Evolutionary conservation across 2,113 vertebrate genomes (phyloP).

Genomic region (Triplophysa siluroides): DNA sequence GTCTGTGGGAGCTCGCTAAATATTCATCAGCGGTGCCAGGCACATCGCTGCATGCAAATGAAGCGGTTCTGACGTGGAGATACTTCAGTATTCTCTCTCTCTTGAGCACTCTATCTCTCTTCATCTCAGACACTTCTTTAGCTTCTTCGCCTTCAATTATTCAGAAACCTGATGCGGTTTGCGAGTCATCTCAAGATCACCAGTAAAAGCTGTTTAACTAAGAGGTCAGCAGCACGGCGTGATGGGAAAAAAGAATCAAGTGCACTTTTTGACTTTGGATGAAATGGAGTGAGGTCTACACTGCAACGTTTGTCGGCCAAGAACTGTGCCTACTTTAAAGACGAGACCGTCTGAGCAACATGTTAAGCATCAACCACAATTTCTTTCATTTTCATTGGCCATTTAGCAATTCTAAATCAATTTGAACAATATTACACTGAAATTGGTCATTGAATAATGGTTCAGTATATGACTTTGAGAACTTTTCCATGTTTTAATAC

Average conservation of each 20-base stretch:
- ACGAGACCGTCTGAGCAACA: no score
- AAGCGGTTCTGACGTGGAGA: constrained; percentile 52
- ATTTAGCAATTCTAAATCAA: no score
- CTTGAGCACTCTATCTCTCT: constrained; percentile 2
- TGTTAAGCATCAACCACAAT: no score
- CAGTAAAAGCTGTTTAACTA: constrained; percentile 33
- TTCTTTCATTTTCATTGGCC: no score
- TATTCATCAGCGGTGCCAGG: constrained; percentile 75
- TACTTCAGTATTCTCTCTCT: constrained; percentile 24
- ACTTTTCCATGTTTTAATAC: no score
- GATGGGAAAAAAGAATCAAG: constrained; percentile 1
- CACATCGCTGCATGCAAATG: constrained; percentile 72
- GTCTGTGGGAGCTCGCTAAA: constrained; percentile 78
- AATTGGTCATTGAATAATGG: no score
- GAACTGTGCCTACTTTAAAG: no score
- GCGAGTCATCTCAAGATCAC: constrained; percentile 16
- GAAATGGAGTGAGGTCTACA: no score
- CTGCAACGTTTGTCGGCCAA: no score
- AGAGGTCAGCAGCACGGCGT: constrained; percentile 12
- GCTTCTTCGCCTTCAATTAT: constrained; percentile 13
- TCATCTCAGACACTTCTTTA: background rate
- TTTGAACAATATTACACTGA: no score
- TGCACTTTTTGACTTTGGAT: no score
- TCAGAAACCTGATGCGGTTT: background rate
- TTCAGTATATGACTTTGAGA: no score